Percentiles rank a stretch among this genome's conserved stretches.
Evolutionary conservation across 1,140 invertebrate species (phyloP).

Genomic region (Rhynchophorus ferrugineus): DNA sequence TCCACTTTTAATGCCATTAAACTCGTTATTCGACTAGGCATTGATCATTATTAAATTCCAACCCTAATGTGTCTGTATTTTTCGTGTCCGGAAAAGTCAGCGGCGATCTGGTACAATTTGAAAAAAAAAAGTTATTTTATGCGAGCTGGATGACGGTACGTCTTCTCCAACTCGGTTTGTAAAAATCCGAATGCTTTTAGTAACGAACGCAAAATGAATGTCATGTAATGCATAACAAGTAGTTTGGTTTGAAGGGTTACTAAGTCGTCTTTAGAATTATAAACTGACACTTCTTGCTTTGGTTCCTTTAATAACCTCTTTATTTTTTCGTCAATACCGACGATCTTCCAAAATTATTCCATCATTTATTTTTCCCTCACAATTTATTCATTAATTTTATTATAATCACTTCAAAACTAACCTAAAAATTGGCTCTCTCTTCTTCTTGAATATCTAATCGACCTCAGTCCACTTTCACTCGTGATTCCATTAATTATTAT

Average conservation of each 20-base stretch:
- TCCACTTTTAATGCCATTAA: neutral
- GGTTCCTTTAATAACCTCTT: slow-evolving; percentile 20
- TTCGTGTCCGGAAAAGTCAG: slow-evolving; percentile 11
- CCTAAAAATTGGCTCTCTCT: no score
- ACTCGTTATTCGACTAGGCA: slow-evolving; percentile 9
- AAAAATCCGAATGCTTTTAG: slow-evolving; percentile 39
- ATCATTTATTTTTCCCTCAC: no score
- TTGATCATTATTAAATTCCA: slow-evolving; percentile 21
- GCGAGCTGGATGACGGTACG: slow-evolving; percentile 31
- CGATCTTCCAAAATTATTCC: no score
- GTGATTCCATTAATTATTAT: no score
- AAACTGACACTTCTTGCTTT: slow-evolving; percentile 32
- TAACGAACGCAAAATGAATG: slow-evolving; percentile 38
- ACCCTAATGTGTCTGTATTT: slow-evolving; percentile 10
- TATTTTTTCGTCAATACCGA: no score
- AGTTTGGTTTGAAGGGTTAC: slow-evolving; percentile 39
- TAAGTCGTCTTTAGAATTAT: slow-evolving; percentile 36
- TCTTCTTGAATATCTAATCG: no score
- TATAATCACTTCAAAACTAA: no score
- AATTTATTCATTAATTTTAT: no score
- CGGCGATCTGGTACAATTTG: slow-evolving; percentile 24
- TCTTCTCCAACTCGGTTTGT: slow-evolving; percentile 31
- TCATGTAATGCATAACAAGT: slow-evolving; percentile 41
- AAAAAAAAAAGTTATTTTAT: slow-evolving; percentile 31
- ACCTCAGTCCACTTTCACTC: no score